Evolutionary conservation across 2,888 invertebrate genomes (phyloP).

Genomic region (Eupithecia insigniata): DNA sequence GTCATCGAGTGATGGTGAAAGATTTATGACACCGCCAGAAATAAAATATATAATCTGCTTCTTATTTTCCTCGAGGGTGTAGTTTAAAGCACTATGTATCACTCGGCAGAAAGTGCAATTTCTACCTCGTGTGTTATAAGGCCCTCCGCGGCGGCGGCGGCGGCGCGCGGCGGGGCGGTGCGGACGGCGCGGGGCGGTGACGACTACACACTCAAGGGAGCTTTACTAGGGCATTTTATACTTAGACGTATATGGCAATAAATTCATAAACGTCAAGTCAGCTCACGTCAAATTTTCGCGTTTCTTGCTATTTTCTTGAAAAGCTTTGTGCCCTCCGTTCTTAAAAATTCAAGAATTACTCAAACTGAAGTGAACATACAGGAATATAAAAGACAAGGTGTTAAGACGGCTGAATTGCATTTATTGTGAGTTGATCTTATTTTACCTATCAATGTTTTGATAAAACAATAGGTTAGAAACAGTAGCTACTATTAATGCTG

Average conservation of each 20-base stretch:
- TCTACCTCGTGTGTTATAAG: no score
- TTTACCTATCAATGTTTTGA: conserved; percentile 52
- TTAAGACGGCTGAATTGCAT: conserved; percentile 15
- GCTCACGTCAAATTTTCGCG: conserved; percentile 9
- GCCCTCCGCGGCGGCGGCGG: no score
- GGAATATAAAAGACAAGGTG: conserved; percentile 1
- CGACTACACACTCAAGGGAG: no score
- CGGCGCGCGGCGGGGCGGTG: no score
- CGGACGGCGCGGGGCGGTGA: no score
- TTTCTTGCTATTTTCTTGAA: conserved; percentile 15
- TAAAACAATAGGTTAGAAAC: conserved; percentile 76
- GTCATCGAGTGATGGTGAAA: no score
- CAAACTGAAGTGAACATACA: conserved; percentile 8
- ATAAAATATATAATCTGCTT: no score
- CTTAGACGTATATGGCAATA: conserved; percentile 21
- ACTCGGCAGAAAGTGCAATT: no score
- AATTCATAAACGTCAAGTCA: conserved; percentile 21
- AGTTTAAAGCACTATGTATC: no score
- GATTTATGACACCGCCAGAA: no score
- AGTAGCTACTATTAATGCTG: conserved; percentile 69
- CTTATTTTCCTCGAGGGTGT: no score
- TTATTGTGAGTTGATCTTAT: conserved; percentile 67
- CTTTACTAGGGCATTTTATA: background rate
- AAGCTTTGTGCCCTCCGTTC: conserved; percentile 20
- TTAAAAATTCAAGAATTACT: conserved; percentile 35